phyloP scores from a whole-genome alignment of 2,113 vertebrate species.

The Paradoxurus hermaphroditus region DNA sequence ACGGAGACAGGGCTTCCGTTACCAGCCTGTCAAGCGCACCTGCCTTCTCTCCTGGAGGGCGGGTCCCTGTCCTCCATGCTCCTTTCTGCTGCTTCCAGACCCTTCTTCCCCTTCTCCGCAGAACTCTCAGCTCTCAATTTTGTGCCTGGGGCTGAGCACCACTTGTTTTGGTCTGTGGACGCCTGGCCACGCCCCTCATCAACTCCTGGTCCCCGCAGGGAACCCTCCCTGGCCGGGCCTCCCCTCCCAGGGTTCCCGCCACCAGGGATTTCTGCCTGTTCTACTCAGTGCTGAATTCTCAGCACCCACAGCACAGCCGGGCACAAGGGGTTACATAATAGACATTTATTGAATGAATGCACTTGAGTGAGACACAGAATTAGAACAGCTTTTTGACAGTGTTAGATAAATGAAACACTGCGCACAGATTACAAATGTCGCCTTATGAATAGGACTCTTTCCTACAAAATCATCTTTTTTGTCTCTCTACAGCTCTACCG shows the following conservation, averaged over 20 bases:
- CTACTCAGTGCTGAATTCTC: neutral
- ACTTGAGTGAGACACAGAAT: neutral
- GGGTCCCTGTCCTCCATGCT: neutral
- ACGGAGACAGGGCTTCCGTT: neutral
- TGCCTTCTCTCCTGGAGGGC: neutral
- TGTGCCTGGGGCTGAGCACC: neutral
- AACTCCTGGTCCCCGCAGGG: neutral
- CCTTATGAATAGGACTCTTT: neutral
- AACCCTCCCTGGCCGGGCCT: neutral
- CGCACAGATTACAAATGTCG: neutral
- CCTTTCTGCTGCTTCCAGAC: neutral
- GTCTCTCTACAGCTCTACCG: neutral
- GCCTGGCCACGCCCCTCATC: neutral
- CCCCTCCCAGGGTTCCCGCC: neutral
- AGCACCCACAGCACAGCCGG: neutral
- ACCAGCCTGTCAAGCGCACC: neutral
- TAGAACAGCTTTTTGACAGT: too few species aligned
- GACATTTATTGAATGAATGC: neutral
- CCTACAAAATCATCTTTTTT: too few species aligned
- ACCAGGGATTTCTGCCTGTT: neutral
- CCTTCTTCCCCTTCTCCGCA: neutral
- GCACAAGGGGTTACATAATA: neutral
- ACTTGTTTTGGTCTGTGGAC: neutral
- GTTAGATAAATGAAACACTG: too few species aligned
- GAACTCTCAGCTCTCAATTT: neutral